Conservation (phyloP, 2,888 invertebrate species). For the Lamellibrachia satsuma region DNA sequence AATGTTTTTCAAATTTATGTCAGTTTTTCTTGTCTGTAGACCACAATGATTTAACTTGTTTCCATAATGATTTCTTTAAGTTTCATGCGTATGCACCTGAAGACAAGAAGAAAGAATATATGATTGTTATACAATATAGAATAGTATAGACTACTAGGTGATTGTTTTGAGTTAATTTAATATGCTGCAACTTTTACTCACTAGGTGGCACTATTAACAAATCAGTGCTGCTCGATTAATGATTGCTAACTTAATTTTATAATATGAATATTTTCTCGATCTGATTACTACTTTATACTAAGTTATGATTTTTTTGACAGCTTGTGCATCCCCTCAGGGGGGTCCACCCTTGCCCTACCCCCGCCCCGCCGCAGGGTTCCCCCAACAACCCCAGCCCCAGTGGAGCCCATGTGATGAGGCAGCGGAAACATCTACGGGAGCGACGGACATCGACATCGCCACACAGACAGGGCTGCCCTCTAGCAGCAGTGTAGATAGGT, state of each 20-base stretch:
- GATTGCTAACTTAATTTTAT: too few species aligned
- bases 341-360: neutral
- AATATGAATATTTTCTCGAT: too few species aligned
- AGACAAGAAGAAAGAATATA: neutral
- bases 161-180: neutral
- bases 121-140: neutral
- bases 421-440: neutral
- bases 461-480: conserved; percentile 7
- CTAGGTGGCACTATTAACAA: too few species aligned
- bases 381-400: neutral
- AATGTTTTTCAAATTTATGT: neutral
- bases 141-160: neutral
- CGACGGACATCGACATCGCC: neutral
- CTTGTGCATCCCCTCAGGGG: neutral
- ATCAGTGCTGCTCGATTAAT: too few species aligned
- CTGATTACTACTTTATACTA: too few species aligned
- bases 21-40: neutral
- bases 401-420: neutral
- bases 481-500: neutral
- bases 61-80: neutral
- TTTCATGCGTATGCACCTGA: neutral
- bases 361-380: neutral
- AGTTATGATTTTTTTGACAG: neutral
- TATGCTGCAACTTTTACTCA: too few species aligned
- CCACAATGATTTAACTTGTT: neutral